These are phyloP conservation scores for Salarias fasciatus DNA, from an alignment of 2,797 vertebrate genomes.

Conservation along the genomic window DNA sequence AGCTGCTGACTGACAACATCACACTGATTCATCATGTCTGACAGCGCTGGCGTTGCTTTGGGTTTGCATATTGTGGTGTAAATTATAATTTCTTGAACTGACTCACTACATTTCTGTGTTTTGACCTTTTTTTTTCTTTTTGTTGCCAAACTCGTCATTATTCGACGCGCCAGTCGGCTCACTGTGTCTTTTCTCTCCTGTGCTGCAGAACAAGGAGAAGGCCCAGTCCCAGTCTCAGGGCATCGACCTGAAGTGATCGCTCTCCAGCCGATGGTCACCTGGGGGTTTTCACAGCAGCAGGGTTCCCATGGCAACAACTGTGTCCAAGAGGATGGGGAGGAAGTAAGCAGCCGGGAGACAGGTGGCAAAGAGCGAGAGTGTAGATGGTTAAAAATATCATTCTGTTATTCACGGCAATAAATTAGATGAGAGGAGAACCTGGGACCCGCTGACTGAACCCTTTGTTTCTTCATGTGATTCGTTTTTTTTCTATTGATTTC, in stretches of 20 bases:
- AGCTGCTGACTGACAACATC: no score
- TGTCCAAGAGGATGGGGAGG: not conserved
- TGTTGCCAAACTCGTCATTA: not conserved
- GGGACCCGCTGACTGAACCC: not conserved
- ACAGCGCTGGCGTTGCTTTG: no score
- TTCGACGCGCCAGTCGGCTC: no score
- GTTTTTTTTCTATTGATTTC: not conserved
- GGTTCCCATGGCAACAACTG: slow-evolving; percentile 12
- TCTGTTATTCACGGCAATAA: slow-evolving; percentile 29
- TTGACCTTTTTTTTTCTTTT: no score
- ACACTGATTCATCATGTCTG: no score
- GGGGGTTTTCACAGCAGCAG: slow-evolving; percentile 14
- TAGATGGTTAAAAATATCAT: not conserved
- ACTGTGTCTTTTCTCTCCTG: slow-evolving; percentile 7
- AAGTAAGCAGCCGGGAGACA: slow-evolving; percentile 3
- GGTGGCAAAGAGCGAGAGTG: not conserved
- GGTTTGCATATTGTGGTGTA: no score
- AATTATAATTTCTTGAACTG: no score
- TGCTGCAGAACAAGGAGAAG: slow-evolving; percentile 69
- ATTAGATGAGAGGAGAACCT: not conserved
- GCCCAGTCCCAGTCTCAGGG: slow-evolving; percentile 55
- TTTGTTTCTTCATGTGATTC: no score
- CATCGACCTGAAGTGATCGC: slow-evolving; percentile 74
- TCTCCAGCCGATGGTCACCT: not conserved
- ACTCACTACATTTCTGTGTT: no score